A percentile compares a stretch with the other conserved stretches of the same genome.
Conservation (phyloP, 2,888 invertebrate species). For the Dryobotodes eremita region DNA sequence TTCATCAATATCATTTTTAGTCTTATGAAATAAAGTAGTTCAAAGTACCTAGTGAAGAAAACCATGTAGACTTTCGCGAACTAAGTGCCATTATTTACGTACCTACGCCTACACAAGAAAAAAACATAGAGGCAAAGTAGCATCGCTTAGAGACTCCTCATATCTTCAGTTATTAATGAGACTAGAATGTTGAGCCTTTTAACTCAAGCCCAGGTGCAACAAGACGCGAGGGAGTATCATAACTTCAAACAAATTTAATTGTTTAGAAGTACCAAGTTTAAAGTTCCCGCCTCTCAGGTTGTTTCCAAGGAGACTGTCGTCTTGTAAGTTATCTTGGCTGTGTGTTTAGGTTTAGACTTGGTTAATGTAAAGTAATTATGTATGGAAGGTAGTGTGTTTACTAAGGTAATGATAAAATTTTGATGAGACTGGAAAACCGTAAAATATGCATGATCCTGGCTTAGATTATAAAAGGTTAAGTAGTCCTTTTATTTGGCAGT, state of each 20-base stretch:
- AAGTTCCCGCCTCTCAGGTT: conserved; percentile 41
- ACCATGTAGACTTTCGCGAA: neutral
- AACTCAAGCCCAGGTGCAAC: conserved; percentile 73
- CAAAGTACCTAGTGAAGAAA: no score
- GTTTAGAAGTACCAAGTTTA: conserved; percentile 65
- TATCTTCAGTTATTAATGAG: conserved; percentile 72
- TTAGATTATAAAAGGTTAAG: no score
- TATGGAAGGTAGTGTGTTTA: neutral
- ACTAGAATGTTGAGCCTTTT: conserved; percentile 72
- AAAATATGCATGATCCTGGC: no score
- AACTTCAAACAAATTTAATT: conserved; percentile 73
- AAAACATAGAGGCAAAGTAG: conserved; percentile 29
- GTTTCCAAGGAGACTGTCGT: conserved; percentile 32
- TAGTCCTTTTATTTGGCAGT: neutral
- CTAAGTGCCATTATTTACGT: neutral
- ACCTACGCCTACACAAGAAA: conserved; percentile 25
- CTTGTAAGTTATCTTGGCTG: conserved; percentile 35
- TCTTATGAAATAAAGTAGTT: neutral
- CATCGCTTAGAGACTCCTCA: conserved; percentile 46
- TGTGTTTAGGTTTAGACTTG: conserved; percentile 2
- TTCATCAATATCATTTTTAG: no score
- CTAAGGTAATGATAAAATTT: neutral
- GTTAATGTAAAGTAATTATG: conserved; percentile 6
- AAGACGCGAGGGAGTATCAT: conserved; percentile 63
- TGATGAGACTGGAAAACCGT: neutral